phyloP scores from a whole-genome alignment of 2,797 vertebrate species.

The Enteromius fasciolatus region DNA sequence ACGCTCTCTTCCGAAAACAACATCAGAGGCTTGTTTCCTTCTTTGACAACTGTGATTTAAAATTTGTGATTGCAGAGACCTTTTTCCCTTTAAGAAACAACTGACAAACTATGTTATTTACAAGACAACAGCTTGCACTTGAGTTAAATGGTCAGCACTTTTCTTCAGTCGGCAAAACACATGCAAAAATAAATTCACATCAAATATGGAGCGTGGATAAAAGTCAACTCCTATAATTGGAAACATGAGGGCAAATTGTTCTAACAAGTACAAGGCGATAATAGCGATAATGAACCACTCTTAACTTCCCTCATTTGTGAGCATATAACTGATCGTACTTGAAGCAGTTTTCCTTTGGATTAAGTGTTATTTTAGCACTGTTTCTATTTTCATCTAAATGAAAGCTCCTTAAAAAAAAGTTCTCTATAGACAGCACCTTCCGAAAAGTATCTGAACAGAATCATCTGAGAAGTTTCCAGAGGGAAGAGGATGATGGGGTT shows the following conservation, averaged over 20 bases:
- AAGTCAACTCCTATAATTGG: constrained; percentile 31
- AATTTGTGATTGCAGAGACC: not conserved
- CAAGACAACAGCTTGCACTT: constrained; percentile 13
- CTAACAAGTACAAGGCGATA: constrained; percentile 34
- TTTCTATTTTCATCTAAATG: constrained; percentile 13
- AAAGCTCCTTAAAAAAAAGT: constrained; percentile 53
- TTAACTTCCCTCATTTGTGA: constrained; percentile 32
- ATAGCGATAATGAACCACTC: constrained; percentile 37
- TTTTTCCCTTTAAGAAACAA: constrained; percentile 5
- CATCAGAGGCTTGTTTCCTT: constrained; percentile 9
- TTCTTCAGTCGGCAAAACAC: constrained; percentile 39
- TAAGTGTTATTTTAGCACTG: not conserved
- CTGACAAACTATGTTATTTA: constrained; percentile 9
- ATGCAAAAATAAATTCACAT: constrained; percentile 37
- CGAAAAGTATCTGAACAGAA: not conserved
- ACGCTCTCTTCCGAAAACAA: not conserved
- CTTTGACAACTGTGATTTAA: constrained; percentile 3
- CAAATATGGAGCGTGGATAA: not conserved
- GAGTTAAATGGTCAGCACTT: constrained; percentile 24
- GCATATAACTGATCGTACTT: constrained; percentile 22
- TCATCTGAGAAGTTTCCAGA: constrained; percentile 39
- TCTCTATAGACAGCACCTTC: constrained; percentile 11
- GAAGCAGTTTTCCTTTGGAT: constrained; percentile 26
- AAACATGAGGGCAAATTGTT: constrained; percentile 38
- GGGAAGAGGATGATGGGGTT: constrained; percentile 61